These are phyloP conservation scores for Papilio glaucus DNA, from an alignment of 1,140 invertebrate species.

Conservation along the genomic window DNA sequence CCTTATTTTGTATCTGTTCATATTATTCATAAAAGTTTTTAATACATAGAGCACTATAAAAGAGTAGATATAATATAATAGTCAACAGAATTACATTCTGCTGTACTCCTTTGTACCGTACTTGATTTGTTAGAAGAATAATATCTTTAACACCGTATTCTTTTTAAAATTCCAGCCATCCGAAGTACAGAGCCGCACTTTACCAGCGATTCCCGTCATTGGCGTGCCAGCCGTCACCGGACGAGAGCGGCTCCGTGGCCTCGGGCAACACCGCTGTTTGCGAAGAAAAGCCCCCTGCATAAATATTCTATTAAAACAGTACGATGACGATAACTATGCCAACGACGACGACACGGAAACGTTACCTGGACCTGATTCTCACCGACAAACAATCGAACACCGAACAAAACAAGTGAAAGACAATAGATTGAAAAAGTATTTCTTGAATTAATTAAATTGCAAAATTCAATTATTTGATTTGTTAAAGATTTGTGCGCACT, in stretches of 20 bases:
- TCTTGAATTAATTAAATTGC: background rate
- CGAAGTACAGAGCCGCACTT: slow-evolving; percentile 86
- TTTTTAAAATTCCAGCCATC: slow-evolving; percentile 85
- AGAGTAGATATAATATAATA: too few relatives aligned
- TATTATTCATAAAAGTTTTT: too few relatives aligned
- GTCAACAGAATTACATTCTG: too few relatives aligned
- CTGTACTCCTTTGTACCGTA: background rate
- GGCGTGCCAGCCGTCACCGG: slow-evolving; percentile 80
- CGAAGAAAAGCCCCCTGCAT: slow-evolving; percentile 84
- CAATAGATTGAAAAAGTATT: background rate
- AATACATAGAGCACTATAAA: too few relatives aligned
- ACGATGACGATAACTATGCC: background rate
- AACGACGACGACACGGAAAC: slow-evolving; percentile 17
- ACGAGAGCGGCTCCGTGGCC: slow-evolving; percentile 84
- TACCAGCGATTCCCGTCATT: slow-evolving; percentile 86
- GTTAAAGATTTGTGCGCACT: slow-evolving; percentile 16
- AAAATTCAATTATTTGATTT: background rate
- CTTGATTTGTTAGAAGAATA: background rate
- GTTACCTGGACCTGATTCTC: slow-evolving; percentile 2
- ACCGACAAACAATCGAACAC: slow-evolving; percentile 4
- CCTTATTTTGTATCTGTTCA: too few relatives aligned
- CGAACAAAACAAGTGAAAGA: background rate
- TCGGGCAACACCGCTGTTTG: slow-evolving; percentile 83
- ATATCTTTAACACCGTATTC: background rate
- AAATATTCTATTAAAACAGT: slow-evolving; percentile 49